A percentile compares a stretch with the other conserved stretches of the same genome.
Evolutionary conservation across 1,140 invertebrate species (phyloP).

Genomic region (Zelostemma sp.): DNA sequence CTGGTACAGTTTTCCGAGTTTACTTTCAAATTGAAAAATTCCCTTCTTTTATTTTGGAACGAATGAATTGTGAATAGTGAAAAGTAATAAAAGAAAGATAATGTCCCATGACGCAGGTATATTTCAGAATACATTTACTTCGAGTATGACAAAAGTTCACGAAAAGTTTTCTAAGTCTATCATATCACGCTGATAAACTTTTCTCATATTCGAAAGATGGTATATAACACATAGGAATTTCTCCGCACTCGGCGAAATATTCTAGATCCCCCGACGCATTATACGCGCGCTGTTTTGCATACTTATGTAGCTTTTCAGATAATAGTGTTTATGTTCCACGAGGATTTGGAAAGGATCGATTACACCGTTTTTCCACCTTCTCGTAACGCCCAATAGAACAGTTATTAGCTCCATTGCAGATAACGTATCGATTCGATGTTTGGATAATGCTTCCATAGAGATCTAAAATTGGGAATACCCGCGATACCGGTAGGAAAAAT

Average conservation of each 20-base stretch:
- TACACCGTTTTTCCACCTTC: background rate
- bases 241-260: background rate
- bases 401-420: too few relatives aligned
- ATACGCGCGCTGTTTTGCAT: background rate
- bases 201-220: slow-evolving; percentile 9
- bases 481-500: too few relatives aligned
- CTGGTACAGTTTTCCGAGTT: background rate
- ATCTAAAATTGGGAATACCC: background rate
- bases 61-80: background rate
- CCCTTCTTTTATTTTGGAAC: background rate
- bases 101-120: background rate
- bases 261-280: background rate
- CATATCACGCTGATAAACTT: slow-evolving; percentile 8
- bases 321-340: background rate
- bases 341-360: background rate
- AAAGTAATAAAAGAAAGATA: slow-evolving; percentile 1
- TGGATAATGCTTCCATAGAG: background rate
- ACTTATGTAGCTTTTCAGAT: background rate
- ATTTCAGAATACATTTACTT: slow-evolving; percentile 2
- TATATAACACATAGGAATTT: background rate
- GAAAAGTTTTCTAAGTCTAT: slow-evolving; percentile 1
- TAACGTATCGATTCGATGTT: background rate
- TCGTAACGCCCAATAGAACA: background rate
- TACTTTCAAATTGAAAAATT: background rate
- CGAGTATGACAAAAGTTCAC: slow-evolving; percentile 4